Percentiles rank a stretch among this genome's conserved stretches.
Conservation (phyloP, 2,113 vertebrate species). For the Elephantulus edwardii region DNA sequence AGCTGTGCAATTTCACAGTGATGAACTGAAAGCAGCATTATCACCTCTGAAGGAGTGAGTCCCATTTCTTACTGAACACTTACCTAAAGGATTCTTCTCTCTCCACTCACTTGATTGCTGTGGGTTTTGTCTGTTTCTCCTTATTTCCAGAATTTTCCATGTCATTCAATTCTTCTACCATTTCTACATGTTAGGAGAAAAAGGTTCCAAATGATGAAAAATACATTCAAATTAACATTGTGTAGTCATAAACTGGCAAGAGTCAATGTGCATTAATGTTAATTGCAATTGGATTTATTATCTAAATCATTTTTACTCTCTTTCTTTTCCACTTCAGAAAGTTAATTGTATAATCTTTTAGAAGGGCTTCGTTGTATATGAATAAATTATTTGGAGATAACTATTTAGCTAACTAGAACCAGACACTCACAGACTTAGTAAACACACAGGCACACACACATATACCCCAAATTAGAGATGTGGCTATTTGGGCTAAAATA, state of each 20-base stretch:
- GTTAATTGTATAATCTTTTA: background rate
- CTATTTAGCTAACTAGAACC: conserved; percentile 67
- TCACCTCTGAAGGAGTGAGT: background rate
- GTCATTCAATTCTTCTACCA: conserved; percentile 69
- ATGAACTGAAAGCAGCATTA: background rate
- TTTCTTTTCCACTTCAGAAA: conserved; percentile 41
- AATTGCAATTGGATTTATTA: conserved; percentile 24
- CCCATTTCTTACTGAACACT: conserved; percentile 9
- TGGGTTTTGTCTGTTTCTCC: conserved; percentile 33
- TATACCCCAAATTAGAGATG: conserved; percentile 24
- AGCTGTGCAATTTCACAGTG: background rate
- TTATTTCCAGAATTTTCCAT: conserved; percentile 60
- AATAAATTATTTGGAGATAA: conserved; percentile 65
- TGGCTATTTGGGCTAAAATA: conserved; percentile 66
- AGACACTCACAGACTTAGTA: conserved; percentile 55
- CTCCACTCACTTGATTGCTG: background rate
- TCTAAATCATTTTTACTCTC: conserved; percentile 11
- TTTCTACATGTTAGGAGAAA: conserved; percentile 54
- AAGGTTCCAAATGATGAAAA: conserved; percentile 27
- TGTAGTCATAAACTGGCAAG: background rate
- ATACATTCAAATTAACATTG: background rate
- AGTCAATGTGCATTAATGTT: conserved; percentile 18
- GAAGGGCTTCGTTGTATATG: conserved; percentile 13
- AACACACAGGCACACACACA: background rate
- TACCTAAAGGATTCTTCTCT: conserved; percentile 39